Evolutionary conservation across 2,113 vertebrate genomes (phyloP), one percentile per base, ranked within the genome.

Genomic region (Talpa occidentalis): DNA sequence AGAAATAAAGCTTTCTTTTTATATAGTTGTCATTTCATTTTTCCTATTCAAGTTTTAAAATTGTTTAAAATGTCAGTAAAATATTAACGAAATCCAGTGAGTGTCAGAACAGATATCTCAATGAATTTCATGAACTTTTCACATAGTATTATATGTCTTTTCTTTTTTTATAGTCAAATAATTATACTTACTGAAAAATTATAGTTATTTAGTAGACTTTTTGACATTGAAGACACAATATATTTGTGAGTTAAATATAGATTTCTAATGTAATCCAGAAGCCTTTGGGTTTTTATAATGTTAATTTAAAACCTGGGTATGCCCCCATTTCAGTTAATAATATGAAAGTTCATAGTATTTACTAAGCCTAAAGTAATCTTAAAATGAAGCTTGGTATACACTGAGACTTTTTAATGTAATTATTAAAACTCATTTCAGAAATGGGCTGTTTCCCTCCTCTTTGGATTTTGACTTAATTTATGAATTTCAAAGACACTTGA

Each of bases 391-490:
- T 67, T 77, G 56, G 1, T 62, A 24, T 54, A 49, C 91, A 52
- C 9, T 60, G 42, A 49, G 10, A 3, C 10, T 52, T 37, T 80
- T 85, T 69, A 82, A 69, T 73, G 2, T 82, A 90, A 69, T 32
- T 90, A 60, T n/a, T 77, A 62, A 69, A 60, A 49, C 49, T 26
- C 42, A 92, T 21, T 37, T 91, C 77, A 76, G 22, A 93, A 92
- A 88, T 32, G 70, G 8, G 19, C n/a, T 60, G 10, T 47, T 4
- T 47, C 2, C 52, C 11, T 56, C 86, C 28, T 17, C 19, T 69
- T 95, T 90, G 24, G 40, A 79, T 82, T 83, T 87, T n/a, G 82
- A 69, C 26, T 67, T 60, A 67, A 54, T 81, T 69, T 87, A 32
- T 70, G 26, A 73, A 67, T 86, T 89, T 88, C 24, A 54, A 67